These are phyloP conservation scores for Cactoblastis cactorum DNA, from an alignment of 2,888 invertebrate genomes.

Conservation along the genomic window DNA sequence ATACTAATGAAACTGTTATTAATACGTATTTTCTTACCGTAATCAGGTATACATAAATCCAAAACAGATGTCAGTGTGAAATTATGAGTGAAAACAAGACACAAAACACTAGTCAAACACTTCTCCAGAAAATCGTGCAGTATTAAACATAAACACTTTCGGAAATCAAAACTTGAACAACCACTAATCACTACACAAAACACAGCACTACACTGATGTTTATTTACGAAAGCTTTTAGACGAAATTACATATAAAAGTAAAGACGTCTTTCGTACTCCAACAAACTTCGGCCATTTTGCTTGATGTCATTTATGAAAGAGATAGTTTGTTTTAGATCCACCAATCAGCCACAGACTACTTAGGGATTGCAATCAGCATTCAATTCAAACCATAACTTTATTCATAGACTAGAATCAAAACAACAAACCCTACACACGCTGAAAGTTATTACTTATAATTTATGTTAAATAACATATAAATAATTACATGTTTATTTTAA, in stretches of 20 bases:
- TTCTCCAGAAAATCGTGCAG: constrained; percentile 40
- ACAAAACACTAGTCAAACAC: constrained; percentile 68
- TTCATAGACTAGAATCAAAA: not conserved
- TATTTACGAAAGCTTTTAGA: constrained; percentile 57
- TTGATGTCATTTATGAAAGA: constrained; percentile 49
- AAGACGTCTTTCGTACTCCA: constrained; percentile 66
- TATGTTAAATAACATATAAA: no score
- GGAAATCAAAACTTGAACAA: constrained; percentile 53
- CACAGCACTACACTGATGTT: constrained; percentile 48
- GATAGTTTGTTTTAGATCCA: constrained; percentile 30
- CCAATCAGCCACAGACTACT: no score
- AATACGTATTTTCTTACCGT: constrained; percentile 51
- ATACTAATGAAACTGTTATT: constrained; percentile 2
- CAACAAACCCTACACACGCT: no score
- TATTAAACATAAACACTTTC: constrained; percentile 49
- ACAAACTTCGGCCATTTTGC: constrained; percentile 71
- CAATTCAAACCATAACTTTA: not conserved
- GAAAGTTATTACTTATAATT: no score
- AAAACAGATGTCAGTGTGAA: constrained; percentile 57
- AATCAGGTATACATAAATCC: constrained; percentile 74
- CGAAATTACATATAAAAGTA: constrained; percentile 47
- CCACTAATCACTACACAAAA: constrained; percentile 44
- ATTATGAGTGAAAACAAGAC: constrained; percentile 66
- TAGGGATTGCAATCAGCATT: no score
- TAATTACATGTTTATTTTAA: no score